Percentiles rank a stretch among this genome's conserved stretches.
Conservation (phyloP, 2,888 invertebrate species). For the Graphium colonna region DNA sequence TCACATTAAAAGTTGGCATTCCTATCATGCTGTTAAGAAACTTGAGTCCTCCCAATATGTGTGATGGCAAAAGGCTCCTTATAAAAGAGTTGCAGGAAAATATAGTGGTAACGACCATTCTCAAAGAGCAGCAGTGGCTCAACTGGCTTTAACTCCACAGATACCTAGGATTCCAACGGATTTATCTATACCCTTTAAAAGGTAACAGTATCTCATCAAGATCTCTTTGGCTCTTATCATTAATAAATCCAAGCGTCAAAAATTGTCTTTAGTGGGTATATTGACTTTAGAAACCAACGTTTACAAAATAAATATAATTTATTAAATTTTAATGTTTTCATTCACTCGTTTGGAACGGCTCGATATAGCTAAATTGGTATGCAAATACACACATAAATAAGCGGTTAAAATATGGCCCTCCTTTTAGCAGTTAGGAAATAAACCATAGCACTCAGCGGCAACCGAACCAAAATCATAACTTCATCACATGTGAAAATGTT, state of each 20-base stretch:
- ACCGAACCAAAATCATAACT: too few relatives aligned
- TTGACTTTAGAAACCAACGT: too few relatives aligned
- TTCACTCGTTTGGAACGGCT: too few relatives aligned
- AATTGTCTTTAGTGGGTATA: too few relatives aligned
- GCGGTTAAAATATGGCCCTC: too few relatives aligned
- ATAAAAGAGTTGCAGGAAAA: conserved; percentile 32
- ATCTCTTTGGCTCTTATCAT: conserved; percentile 23
- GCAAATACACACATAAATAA: too few relatives aligned
- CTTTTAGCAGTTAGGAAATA: too few relatives aligned
- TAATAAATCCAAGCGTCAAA: conserved; percentile 21
- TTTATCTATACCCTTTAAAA: conserved; percentile 31
- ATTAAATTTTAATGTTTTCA: too few relatives aligned
- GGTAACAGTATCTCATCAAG: conserved; percentile 25
- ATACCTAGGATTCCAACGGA: conserved; percentile 28
- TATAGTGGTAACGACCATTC: conserved; percentile 31
- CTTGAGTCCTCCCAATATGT: background rate
- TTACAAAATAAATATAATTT: too few relatives aligned
- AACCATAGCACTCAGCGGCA: too few relatives aligned
- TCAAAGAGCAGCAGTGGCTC: conserved; percentile 29
- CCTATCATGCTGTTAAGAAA: conserved; percentile 2
- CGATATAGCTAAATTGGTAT: too few relatives aligned
- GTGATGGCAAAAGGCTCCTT: conserved; percentile 13
- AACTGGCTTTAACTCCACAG: conserved; percentile 31
- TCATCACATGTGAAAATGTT: too few relatives aligned
- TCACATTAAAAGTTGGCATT: conserved; percentile 22